Evolutionary conservation across 2,888 invertebrate species (phyloP).

Genomic region (Noctua janthina): DNA sequence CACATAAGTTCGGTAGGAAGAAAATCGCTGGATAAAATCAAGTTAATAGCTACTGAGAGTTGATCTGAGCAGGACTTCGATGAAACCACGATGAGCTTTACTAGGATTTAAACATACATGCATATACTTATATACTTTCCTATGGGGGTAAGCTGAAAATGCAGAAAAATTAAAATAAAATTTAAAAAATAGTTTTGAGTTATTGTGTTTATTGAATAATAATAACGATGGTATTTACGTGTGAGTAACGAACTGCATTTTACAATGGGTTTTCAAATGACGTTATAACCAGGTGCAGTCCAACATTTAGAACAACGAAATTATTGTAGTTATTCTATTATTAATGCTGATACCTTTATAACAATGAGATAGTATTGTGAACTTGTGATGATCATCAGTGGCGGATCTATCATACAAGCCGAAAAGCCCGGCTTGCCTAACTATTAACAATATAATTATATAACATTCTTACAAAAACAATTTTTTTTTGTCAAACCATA

Average conservation of each 20-base stretch:
- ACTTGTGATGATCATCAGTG: background rate
- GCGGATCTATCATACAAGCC: too few species aligned
- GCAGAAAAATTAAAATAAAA: background rate
- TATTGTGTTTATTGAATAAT: slow-evolving; percentile 64
- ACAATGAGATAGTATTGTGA: slow-evolving; percentile 1
- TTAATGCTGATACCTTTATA: background rate
- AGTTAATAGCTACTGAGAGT: background rate
- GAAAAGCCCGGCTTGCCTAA: too few species aligned
- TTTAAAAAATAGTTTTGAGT: slow-evolving; percentile 33
- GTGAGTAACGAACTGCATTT: slow-evolving; percentile 52
- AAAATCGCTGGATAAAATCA: background rate
- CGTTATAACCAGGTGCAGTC: slow-evolving; percentile 15
- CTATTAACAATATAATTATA: too few species aligned
- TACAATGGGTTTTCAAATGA: slow-evolving; percentile 11
- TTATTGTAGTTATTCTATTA: slow-evolving; percentile 7
- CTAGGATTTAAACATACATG: background rate
- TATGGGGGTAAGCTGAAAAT: background rate
- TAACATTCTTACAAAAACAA: too few species aligned
- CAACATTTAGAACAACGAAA: slow-evolving; percentile 2
- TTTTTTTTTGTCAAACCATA: too few species aligned
- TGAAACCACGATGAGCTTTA: background rate
- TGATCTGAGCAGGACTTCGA: background rate
- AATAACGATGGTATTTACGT: slow-evolving; percentile 74
- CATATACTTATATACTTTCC: background rate
- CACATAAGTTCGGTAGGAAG: background rate